Evolutionary conservation across 2,797 vertebrate species (phyloP).

Genomic region (Manis pentadactyla): DNA sequence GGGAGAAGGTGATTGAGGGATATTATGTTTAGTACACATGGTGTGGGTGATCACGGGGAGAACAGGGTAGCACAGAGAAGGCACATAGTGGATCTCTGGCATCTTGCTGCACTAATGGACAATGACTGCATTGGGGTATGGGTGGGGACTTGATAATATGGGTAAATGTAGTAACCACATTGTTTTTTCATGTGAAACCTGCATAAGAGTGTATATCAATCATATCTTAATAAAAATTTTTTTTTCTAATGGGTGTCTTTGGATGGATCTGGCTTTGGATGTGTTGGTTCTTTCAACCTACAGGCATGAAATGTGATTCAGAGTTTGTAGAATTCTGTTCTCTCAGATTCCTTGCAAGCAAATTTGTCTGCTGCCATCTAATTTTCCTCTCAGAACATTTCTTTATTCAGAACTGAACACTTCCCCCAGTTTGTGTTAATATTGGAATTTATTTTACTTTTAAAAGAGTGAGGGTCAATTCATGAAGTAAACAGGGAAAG

Average conservation of each 20-base stretch:
- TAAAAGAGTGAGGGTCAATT: not conserved
- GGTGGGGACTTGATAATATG: too few species aligned
- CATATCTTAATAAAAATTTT: too few species aligned
- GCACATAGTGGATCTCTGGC: too few species aligned
- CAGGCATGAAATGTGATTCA: conserved; percentile 56
- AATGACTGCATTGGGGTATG: too few species aligned
- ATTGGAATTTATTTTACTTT: conserved; percentile 47
- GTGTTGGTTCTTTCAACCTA: conserved; percentile 61
- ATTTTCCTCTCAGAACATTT: conserved; percentile 53
- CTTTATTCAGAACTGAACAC: not conserved
- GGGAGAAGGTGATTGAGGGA: too few species aligned
- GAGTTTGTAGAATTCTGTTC: conserved; percentile 28
- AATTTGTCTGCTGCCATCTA: conserved; percentile 45
- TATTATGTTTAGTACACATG: too few species aligned
- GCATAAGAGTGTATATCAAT: too few species aligned
- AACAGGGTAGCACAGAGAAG: too few species aligned
- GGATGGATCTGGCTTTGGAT: conserved; percentile 69
- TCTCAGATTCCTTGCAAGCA: not conserved
- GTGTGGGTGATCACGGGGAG: too few species aligned
- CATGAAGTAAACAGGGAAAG: not conserved
- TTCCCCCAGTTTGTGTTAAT: conserved; percentile 48
- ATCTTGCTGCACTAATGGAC: too few species aligned
- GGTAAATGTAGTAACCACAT: too few species aligned
- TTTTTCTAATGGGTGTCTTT: conserved; percentile 61
- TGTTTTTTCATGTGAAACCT: too few species aligned